Evolutionary conservation across 1,140 invertebrate genomes (phyloP).

Genomic region (Augochlora pura): DNA sequence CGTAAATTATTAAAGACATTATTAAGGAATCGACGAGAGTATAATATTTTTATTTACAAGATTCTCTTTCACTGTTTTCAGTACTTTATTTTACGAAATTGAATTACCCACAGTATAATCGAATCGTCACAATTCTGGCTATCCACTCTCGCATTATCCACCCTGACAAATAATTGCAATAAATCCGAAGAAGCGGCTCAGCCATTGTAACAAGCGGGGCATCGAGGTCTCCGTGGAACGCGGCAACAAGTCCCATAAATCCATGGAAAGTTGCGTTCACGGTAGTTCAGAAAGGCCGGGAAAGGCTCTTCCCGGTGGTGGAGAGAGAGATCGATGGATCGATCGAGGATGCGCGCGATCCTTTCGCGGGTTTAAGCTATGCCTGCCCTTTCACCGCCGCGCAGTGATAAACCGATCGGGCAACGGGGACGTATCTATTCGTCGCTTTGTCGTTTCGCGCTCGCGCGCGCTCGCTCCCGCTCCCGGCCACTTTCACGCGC

Average conservation of each 20-base stretch:
- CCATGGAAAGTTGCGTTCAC: background rate
- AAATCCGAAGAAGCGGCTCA: too few species aligned
- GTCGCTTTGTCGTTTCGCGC: conserved; percentile 1
- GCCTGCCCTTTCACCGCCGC: conserved; percentile 56
- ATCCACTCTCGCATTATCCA: too few species aligned
- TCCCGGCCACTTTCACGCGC: conserved; percentile 66
- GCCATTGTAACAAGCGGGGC: background rate
- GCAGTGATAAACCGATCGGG: conserved; percentile 26
- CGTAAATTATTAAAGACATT: too few species aligned
- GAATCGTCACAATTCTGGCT: too few species aligned
- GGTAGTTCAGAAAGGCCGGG: background rate
- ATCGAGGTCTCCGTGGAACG: background rate
- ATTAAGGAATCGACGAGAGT: too few species aligned
- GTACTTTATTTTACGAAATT: too few species aligned
- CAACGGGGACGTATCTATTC: conserved; percentile 26
- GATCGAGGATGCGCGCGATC: conserved; percentile 33
- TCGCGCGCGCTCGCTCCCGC: too few species aligned
- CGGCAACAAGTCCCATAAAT: background rate
- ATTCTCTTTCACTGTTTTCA: too few species aligned
- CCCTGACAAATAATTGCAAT: too few species aligned
- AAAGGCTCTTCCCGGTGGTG: background rate
- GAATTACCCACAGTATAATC: too few species aligned
- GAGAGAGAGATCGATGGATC: conserved; percentile 14
- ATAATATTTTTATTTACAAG: too few species aligned
- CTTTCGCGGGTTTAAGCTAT: conserved; percentile 34